Evolutionary conservation across 1,140 invertebrate genomes (phyloP).

Genomic region (Sinella curviseta): DNA sequence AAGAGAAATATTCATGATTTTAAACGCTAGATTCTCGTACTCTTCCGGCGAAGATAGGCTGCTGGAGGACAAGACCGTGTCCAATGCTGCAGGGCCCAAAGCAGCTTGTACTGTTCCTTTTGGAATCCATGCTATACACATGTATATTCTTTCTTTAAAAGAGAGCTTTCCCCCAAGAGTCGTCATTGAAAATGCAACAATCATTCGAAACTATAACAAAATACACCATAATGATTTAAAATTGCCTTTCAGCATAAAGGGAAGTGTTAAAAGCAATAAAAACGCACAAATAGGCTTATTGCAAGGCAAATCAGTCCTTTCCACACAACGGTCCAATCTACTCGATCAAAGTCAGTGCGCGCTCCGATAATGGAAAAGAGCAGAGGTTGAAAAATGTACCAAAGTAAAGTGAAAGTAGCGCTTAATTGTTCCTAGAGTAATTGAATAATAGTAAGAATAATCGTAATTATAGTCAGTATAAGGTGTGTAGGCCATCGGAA

Average conservation of each 20-base stretch:
- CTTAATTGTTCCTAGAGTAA: conserved; percentile 25
- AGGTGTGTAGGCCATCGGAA: too few relatives aligned
- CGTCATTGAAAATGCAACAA: conserved; percentile 23
- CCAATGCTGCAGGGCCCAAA: conserved; percentile 40
- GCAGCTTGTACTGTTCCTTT: conserved; percentile 49
- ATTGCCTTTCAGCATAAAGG: too few relatives aligned
- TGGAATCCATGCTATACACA: conserved; percentile 41
- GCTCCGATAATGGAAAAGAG: conserved; percentile 46
- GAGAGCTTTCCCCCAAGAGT: conserved; percentile 27
- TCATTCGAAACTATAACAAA: conserved; percentile 32
- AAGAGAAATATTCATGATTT: conserved; percentile 35
- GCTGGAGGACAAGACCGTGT: conserved; percentile 12
- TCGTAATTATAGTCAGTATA: too few relatives aligned
- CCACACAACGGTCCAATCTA: conserved; percentile 38
- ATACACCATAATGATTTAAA: neutral
- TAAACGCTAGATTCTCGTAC: neutral
- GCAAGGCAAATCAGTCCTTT: conserved; percentile 32
- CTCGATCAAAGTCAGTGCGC: conserved; percentile 32
- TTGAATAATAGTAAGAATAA: neutral
- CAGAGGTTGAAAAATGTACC: conserved; percentile 45
- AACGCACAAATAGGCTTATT: conserved; percentile 4
- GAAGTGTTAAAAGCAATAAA: too few relatives aligned
- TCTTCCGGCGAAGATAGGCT: neutral
- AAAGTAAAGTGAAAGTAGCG: conserved; percentile 29
- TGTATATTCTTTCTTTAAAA: conserved; percentile 35